A percentile compares a stretch with the other conserved stretches of the same genome.
phyloP scores from a whole-genome alignment of 2,113 vertebrate species.

The Aythya baeri region DNA sequence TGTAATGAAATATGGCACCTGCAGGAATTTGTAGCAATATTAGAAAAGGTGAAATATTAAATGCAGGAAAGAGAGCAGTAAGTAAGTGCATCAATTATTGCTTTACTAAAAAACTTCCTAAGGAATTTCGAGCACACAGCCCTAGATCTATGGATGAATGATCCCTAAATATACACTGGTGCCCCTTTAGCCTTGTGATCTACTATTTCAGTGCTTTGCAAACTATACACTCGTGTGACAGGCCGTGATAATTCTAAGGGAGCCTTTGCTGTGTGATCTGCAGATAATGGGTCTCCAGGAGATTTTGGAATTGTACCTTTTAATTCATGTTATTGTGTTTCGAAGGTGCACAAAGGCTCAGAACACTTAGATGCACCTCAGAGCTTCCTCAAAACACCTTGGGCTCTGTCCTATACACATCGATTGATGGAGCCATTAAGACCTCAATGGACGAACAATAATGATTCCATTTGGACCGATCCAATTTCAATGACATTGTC shows the following conservation, averaged over 20 bases:
- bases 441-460: slow-evolving; percentile 52
- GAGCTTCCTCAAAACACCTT: slow-evolving; percentile 63
- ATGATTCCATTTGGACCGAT: slow-evolving; percentile 64
- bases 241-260: neutral
- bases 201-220: neutral
- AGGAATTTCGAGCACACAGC: neutral
- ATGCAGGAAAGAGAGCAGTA: neutral
- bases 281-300: neutral
- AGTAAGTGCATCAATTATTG: neutral
- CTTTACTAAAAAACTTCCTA: neutral
- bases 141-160: neutral
- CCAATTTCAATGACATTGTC: slow-evolving; percentile 71
- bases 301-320: slow-evolving; percentile 39
- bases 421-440: slow-evolving; percentile 77
- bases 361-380: slow-evolving; percentile 25
- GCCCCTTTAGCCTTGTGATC: neutral
- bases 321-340: neutral
- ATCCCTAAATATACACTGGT: neutral
- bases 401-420: slow-evolving; percentile 53
- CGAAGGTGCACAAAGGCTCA: slow-evolving; percentile 12
- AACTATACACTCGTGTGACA: neutral
- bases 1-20: neutral
- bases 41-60: neutral
- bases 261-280: neutral
- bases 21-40: neutral